Percentiles rank a stretch among this genome's conserved stretches.
Evolutionary conservation across 2,113 vertebrate genomes (phyloP).

Genomic region (Plotosus lineatus): DNA sequence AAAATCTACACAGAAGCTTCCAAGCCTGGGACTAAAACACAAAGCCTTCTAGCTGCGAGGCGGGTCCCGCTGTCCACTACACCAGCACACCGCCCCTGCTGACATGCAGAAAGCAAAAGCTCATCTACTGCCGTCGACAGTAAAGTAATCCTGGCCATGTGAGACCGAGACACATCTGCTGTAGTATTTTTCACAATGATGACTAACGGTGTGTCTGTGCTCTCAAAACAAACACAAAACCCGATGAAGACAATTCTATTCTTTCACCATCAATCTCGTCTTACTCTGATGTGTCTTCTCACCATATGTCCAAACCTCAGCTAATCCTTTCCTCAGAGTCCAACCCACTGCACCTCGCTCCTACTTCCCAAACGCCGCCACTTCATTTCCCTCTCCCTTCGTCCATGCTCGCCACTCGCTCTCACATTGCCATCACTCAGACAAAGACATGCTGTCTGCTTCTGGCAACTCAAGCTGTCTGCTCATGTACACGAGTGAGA

Average conservation of each 20-base stretch:
- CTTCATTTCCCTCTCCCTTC: conserved; percentile 22
- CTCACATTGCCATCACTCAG: conserved; percentile 57
- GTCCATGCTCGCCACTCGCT: background rate
- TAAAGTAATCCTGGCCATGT: too few relatives aligned
- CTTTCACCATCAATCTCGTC: background rate
- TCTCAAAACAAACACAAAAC: background rate
- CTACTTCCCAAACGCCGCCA: background rate
- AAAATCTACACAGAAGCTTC: too few relatives aligned
- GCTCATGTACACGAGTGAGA: conserved; percentile 53
- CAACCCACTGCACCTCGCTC: background rate
- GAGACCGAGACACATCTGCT: background rate
- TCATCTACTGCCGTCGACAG: too few relatives aligned
- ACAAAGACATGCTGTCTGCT: conserved; percentile 60
- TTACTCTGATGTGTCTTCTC: background rate
- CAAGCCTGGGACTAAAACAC: too few relatives aligned
- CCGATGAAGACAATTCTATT: background rate
- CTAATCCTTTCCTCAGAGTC: background rate
- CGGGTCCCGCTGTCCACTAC: too few relatives aligned
- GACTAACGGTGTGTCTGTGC: background rate
- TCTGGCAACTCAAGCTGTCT: conserved; percentile 55
- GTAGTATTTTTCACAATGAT: background rate
- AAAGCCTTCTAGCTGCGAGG: too few relatives aligned
- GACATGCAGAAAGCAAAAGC: too few relatives aligned
- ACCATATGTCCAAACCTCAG: background rate
- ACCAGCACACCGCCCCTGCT: too few relatives aligned